phyloP scores from a whole-genome alignment of 2,113 vertebrate genomes.

The Myiozetetes cayanensis region DNA sequence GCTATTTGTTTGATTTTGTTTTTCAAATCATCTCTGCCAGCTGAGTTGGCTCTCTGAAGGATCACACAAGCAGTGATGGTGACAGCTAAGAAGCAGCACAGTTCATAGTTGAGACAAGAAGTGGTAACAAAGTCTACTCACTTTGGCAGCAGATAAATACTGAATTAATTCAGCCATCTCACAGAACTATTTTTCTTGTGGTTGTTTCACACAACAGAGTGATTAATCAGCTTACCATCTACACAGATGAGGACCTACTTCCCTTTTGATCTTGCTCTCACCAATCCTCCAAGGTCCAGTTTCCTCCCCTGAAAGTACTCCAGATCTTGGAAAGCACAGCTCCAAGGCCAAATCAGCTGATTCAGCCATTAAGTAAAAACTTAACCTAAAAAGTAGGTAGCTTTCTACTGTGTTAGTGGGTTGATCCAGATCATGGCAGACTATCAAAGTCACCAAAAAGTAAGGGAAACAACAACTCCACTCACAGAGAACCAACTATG shows the following conservation, averaged over 20 bases:
- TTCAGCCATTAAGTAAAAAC: neutral
- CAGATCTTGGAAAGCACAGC: neutral
- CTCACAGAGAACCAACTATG: neutral
- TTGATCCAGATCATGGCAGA: neutral
- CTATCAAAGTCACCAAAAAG: neutral
- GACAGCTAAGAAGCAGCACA: neutral
- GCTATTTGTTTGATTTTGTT: neutral
- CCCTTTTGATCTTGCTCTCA: neutral
- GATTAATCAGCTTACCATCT: neutral
- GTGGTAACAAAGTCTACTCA: neutral
- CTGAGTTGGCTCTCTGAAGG: neutral
- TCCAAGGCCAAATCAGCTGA: neutral
- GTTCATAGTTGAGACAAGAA: neutral
- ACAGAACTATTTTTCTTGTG: neutral
- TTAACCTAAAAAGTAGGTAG: neutral
- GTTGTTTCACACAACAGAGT: neutral
- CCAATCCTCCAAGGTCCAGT: neutral
- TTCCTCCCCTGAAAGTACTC: neutral
- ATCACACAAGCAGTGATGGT: neutral
- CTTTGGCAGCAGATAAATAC: neutral
- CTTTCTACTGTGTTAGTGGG: neutral
- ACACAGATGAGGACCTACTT: neutral
- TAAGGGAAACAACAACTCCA: neutral
- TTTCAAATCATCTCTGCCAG: neutral
- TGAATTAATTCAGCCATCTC: neutral